phyloP scores from a whole-genome alignment of 35 echinoderm and acorn worm genomes.

The Diadema setosum region DNA sequence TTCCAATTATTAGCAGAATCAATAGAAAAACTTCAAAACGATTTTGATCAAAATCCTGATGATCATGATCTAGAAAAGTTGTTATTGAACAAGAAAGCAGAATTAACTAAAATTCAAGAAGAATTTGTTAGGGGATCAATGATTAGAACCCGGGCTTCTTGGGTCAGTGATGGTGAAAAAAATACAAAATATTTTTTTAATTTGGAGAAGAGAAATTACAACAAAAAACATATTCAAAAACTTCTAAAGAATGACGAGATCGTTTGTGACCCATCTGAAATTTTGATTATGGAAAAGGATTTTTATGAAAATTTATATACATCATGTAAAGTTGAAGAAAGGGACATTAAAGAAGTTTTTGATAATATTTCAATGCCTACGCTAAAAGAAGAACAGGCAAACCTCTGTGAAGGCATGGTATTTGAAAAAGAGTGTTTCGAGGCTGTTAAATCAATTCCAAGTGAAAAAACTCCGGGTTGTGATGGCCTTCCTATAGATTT shows the following conservation, averaged over 20 bases:
- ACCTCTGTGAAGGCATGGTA: constrained; percentile 21
- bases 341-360: too few species aligned
- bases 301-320: constrained; percentile 23
- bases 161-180: background rate
- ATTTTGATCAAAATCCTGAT: too few species aligned
- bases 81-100: background rate
- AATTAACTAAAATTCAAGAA: background rate
- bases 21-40: too few species aligned
- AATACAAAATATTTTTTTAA: too few species aligned
- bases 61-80: background rate
- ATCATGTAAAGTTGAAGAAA: background rate
- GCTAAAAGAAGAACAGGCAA: background rate
- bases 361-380: background rate
- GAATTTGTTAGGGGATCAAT: background rate
- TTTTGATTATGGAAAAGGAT: background rate
- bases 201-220: too few species aligned
- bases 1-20: too few species aligned
- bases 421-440: background rate
- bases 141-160: background rate
- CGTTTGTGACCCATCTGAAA: background rate
- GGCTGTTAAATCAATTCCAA: too few species aligned
- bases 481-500: too few species aligned
- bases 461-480: too few species aligned
- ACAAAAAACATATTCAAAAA: constrained; percentile 18
- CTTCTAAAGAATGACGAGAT: background rate